Conservation (phyloP, 1,140 invertebrate genomes). For the Drosophila pseudoananassae region DNA sequence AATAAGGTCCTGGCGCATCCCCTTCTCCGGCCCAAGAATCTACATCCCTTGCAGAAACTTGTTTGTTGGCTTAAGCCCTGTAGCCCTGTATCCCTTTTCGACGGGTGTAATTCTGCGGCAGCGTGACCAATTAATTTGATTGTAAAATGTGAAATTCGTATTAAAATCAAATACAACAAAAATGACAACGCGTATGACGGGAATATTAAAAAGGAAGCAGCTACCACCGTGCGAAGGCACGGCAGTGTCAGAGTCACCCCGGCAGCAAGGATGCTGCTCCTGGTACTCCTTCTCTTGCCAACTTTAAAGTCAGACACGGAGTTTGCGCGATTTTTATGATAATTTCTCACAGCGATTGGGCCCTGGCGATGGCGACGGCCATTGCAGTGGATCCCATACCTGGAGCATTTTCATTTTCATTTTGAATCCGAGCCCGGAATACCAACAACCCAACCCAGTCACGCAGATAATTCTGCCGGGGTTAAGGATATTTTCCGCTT, state of each 20-base stretch:
- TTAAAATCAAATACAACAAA: constrained; percentile 84
- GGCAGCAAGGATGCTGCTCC: constrained; percentile 21
- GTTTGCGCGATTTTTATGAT: constrained; percentile 82
- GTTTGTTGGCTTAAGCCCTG: constrained; percentile 71
- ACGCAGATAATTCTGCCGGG: constrained; percentile 24
- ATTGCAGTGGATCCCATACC: constrained; percentile 47
- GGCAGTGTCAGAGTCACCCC: constrained; percentile 28
- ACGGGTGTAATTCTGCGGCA: constrained; percentile 73
- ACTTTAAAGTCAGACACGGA: constrained; percentile 79
- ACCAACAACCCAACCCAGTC: constrained; percentile 4
- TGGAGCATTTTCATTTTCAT: not conserved
- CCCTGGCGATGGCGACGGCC: constrained; percentile 42
- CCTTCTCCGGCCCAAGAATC: not conserved
- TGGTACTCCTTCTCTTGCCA: constrained; percentile 1
- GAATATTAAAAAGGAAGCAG: constrained; percentile 77
- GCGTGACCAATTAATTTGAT: constrained; percentile 84
- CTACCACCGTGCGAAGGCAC: constrained; percentile 42
- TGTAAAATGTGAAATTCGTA: constrained; percentile 83
- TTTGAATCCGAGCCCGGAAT: not conserved
- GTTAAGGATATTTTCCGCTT: constrained; percentile 57
- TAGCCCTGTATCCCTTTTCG: constrained; percentile 32
- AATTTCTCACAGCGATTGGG: constrained; percentile 73
- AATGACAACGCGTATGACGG: constrained; percentile 78
- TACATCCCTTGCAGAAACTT: constrained; percentile 58
- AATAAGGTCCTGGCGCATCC: constrained; percentile 49